These are phyloP conservation scores for Labrus mixtus DNA, from an alignment of 2,113 vertebrate species.

Conservation along the genomic window DNA sequence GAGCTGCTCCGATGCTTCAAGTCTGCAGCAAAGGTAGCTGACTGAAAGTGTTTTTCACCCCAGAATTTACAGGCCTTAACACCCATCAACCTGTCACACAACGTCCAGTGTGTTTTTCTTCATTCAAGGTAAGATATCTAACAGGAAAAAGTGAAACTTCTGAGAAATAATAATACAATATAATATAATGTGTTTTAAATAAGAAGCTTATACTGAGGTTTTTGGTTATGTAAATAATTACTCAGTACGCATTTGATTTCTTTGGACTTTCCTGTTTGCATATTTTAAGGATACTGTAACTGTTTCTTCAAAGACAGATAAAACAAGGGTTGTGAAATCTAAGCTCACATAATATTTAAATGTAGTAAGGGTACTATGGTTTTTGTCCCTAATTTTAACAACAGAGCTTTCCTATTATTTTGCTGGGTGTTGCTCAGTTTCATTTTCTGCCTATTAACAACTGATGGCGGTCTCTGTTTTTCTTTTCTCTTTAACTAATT, in stretches of 20 bases:
- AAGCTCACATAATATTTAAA: background rate
- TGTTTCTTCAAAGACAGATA: too few species aligned
- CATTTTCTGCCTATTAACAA: background rate
- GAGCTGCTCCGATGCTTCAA: constrained; percentile 13
- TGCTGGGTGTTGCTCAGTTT: background rate
- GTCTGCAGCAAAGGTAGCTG: constrained; percentile 36
- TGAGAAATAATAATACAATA: too few species aligned
- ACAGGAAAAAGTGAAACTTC: too few species aligned
- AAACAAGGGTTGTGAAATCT: too few species aligned
- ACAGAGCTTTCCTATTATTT: background rate
- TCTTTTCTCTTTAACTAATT: background rate
- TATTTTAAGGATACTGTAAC: too few species aligned
- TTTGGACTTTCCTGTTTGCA: too few species aligned
- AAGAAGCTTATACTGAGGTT: too few species aligned
- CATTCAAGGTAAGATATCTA: background rate
- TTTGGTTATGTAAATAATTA: too few species aligned
- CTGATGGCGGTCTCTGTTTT: background rate
- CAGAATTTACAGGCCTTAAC: constrained; percentile 20
- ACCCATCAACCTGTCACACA: constrained; percentile 20
- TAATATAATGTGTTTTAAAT: too few species aligned
- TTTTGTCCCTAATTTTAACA: constrained; percentile 25
- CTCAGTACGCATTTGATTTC: too few species aligned
- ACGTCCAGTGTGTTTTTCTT: background rate
- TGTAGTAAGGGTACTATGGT: constrained; percentile 16
- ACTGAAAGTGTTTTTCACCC: constrained; percentile 43